Base-by-base conservation (phyloP, 2,888 invertebrate species). In the Oscheius sp. region DNA sequence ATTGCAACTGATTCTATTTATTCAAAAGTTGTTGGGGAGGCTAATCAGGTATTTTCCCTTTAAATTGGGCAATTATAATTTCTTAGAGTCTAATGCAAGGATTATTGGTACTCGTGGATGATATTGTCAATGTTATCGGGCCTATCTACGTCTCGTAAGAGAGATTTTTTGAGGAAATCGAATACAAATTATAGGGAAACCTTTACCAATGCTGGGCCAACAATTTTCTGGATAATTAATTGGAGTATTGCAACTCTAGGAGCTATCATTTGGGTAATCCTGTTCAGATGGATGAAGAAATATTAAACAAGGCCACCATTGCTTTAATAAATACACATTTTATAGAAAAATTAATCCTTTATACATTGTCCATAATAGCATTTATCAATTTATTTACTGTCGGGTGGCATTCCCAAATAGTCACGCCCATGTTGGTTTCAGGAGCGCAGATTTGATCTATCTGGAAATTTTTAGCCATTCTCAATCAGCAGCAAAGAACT, bases 11-110 rank as follows among this genome's bases (percentile, higher is more conserved):
- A 69, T 41, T 52, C 69, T 1, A 58, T 69, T 21, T 69, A 55
- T 45, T 69, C 69, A 0, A 69, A 69, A 53, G 43, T 69, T 1
- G 55, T 69, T 9, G 69, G 69, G 16, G 58, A 69, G 18, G 58
- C 58, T 12, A 25, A 69, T 45, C 69, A 69, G 56, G 69, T 53
- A 27, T 6, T 3, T 12, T 18, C 29, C 13, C 41, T 29, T 5
- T 61, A 7, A 35, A 25, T 16, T 25, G n/a, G 29, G 3, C 18
- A 25, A 49, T 25, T 66, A 27, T 16, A 16, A 43, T 16, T 35
- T 3, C 21, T 56, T n/a, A 69, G 69, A 69, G 43, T 55, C n/a
- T 69, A 12, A 69, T 55, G 56, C 69, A 69, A 56, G 53, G 69
- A 23, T 9, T 58, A 1, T 27, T 69, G 23, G 41, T 53, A 7